phyloP scores from a whole-genome alignment of 2,888 invertebrate species.

The Mythimna lalbum region DNA sequence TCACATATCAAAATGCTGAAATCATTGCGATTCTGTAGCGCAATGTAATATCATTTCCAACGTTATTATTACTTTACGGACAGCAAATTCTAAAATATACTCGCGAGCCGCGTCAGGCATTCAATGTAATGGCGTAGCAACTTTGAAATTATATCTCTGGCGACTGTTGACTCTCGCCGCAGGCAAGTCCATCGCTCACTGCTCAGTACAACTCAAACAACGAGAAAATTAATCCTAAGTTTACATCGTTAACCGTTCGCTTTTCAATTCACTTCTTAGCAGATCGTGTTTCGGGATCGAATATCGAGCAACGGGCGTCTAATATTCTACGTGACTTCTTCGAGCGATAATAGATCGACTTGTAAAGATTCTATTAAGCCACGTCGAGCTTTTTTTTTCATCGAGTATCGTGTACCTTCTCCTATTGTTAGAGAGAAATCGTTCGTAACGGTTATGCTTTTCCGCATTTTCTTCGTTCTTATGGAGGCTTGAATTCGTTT shows the following conservation, averaged over 20 bases:
- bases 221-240: slow-evolving; percentile 78
- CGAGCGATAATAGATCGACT: slow-evolving; percentile 77
- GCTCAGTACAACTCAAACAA: slow-evolving; percentile 76
- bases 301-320: slow-evolving; percentile 74
- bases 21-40: slow-evolving; percentile 51
- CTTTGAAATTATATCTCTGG: slow-evolving; percentile 76
- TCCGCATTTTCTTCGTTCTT: slow-evolving; percentile 78
- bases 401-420: slow-evolving; percentile 69
- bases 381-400: slow-evolving; percentile 71
- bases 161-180: slow-evolving; percentile 72
- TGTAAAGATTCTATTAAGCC: slow-evolving; percentile 82
- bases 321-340: slow-evolving; percentile 89
- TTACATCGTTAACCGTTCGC: slow-evolving; percentile 76
- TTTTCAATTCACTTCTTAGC: slow-evolving; percentile 75
- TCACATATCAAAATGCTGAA: slow-evolving; percentile 61
- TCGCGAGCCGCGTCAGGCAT: slow-evolving; percentile 66
- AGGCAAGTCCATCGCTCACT: slow-evolving; percentile 76
- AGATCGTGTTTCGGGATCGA: slow-evolving; percentile 73
- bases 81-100: slow-evolving; percentile 69
- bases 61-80: slow-evolving; percentile 63
- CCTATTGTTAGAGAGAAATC: slow-evolving; percentile 84
- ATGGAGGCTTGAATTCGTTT: slow-evolving; percentile 62
- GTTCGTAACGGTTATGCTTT: slow-evolving; percentile 83
- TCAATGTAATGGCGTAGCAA: slow-evolving; percentile 73
- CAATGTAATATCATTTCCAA: slow-evolving; percentile 66